Evolutionary conservation across 2,888 invertebrate genomes (phyloP).

Genomic region (Diachrysia chrysitis): DNA sequence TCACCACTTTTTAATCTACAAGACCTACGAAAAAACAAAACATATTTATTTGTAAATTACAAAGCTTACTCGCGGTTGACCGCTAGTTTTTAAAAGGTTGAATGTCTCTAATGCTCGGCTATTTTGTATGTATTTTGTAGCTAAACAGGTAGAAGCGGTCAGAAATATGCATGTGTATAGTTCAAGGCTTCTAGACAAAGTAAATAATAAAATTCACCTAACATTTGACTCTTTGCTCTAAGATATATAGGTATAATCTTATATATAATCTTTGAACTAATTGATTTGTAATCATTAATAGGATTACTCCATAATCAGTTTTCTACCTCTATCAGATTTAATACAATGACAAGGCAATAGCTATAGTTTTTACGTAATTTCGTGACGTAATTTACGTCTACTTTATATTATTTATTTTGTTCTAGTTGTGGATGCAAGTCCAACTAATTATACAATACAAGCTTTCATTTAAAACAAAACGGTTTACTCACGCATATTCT

Average conservation of each 20-base stretch:
- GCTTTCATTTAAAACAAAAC: too few species aligned
- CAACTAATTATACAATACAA: neutral
- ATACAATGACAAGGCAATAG: too few species aligned
- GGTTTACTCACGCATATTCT: too few species aligned
- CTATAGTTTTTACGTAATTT: neutral
- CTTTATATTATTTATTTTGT: neutral
- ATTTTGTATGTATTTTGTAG: neutral
- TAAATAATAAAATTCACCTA: too few species aligned
- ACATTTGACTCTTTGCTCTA: too few species aligned
- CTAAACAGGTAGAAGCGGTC: neutral
- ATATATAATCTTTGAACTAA: too few species aligned
- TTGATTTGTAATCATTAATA: neutral
- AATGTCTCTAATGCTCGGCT: neutral
- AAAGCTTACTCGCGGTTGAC: too few species aligned
- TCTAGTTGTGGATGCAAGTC: neutral
- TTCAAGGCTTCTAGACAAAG: neutral
- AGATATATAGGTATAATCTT: too few species aligned
- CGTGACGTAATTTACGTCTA: neutral
- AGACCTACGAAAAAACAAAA: too few species aligned
- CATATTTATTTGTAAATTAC: too few species aligned
- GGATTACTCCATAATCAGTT: neutral
- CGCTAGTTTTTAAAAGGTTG: too few species aligned
- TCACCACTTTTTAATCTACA: too few species aligned
- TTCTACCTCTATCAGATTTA: neutral
- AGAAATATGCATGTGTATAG: neutral